Base-by-base conservation (phyloP, 1,140 invertebrate genomes). In the Pachyrhynchus sulphureomaculatus region DNA sequence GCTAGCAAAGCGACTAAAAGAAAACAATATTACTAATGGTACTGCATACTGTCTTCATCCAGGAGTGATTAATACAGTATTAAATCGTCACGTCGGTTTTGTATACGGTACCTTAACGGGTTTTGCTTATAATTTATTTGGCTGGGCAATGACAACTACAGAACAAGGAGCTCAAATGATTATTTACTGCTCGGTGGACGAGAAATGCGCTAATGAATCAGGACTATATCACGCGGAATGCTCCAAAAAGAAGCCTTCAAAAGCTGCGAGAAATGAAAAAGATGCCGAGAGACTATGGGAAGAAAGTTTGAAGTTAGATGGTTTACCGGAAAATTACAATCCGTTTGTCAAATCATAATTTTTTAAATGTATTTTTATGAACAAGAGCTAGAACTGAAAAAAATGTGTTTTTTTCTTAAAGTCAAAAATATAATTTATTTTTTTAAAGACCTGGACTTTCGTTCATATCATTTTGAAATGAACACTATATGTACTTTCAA, bases 101-200 rank as follows among this genome's bases (percentile, higher is more conserved):
- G 76, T 81, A 0, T 39, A 72, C 74, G 75, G 84, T 75, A 67
- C 67, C 49, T 75, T 82, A 68, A 13, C 71, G n/a, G 51, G 71
- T 67, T 68, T 39, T 51, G 23, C 79, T 1, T 76, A 66, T 58
- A 1, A 51, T 2, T 39, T 61, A 10, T 0, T 78, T 0, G 24
- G 73, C 0, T 72, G 59, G 20, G 75, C 75, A 0, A 81, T 85
- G 18, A 90, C 89, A 73, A 81, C 77, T 9, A 79, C 82, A 0
- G 80, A 82, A 63, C 81, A 88, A 65, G 91, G 91, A n/a, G n/a
- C n/a, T n/a, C n/a, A n/a, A n/a, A n/a, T n/a, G n/a, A n/a, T n/a
- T n/a, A 78, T 95, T 34, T 84, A 91, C 70, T 91, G 91, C 71
- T 83, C 89, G 2, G n/a, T n/a, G n/a, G n/a, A n/a, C n/a, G n/a